These are phyloP conservation scores for Mylabris phalerata DNA, from an alignment of 1,140 invertebrate species.

Conservation along the genomic window DNA sequence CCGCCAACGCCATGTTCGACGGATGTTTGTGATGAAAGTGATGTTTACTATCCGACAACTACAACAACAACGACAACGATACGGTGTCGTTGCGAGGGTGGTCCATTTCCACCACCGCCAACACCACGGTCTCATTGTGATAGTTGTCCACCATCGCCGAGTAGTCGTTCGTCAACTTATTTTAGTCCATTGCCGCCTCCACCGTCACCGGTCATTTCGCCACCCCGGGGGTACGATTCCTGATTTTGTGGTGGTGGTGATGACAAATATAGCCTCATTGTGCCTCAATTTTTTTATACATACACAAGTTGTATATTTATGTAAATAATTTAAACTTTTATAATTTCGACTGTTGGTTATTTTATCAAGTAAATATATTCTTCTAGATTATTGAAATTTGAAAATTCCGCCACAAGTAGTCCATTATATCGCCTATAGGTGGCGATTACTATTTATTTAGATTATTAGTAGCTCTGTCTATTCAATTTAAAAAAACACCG, in stretches of 20 bases:
- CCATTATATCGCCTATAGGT: too few relatives aligned
- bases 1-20: slow-evolving; percentile 92
- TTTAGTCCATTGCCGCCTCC: slow-evolving; percentile 66
- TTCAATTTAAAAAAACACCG: too few relatives aligned
- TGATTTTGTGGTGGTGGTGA: slow-evolving; percentile 3
- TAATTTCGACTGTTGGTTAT: background rate
- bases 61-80: slow-evolving; percentile 34
- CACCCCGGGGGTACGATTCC: slow-evolving; percentile 40
- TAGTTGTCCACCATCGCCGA: slow-evolving; percentile 71
- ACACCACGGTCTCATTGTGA: slow-evolving; percentile 73
- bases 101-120: slow-evolving; percentile 74
- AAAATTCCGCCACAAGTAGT: too few relatives aligned
- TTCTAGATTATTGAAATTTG: background rate
- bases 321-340: background rate
- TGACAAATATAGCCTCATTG: background rate
- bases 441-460: too few relatives aligned
- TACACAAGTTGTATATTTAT: background rate
- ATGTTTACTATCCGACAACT: slow-evolving; percentile 55
- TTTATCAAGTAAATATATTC: background rate
- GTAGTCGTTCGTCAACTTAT: slow-evolving; percentile 66
- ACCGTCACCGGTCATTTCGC: slow-evolving; percentile 62
- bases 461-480: too few relatives aligned
- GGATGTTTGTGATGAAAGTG: slow-evolving; percentile 85
- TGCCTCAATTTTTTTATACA: background rate
- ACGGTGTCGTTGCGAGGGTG: slow-evolving; percentile 53